phyloP scores from a whole-genome alignment of 1,140 invertebrate species.

The Contarinia nasturtii region DNA sequence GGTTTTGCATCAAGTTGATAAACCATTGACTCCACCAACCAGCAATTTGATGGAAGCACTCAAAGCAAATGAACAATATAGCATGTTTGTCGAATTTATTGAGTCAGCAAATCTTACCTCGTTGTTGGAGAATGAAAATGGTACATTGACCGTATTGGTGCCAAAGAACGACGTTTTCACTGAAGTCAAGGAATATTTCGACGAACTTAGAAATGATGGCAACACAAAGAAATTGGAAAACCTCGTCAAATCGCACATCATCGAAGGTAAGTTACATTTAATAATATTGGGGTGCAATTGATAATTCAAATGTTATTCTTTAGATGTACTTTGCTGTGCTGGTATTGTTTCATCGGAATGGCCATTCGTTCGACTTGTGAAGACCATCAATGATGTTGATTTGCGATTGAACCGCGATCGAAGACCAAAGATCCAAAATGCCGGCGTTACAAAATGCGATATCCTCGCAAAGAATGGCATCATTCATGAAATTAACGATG shows the following conservation, averaged over 20 bases:
- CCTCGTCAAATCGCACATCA: conserved; percentile 19
- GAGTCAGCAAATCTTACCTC: conserved; percentile 18
- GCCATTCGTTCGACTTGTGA: conserved; percentile 30
- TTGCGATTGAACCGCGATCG: conserved; percentile 27
- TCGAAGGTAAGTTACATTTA: conserved; percentile 8
- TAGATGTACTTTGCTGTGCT: conserved; percentile 36
- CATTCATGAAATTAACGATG: conserved; percentile 34
- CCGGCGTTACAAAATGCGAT: conserved; percentile 34
- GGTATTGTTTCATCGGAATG: conserved; percentile 31
- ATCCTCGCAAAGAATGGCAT: conserved; percentile 36
- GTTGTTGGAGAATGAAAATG: conserved; percentile 13
- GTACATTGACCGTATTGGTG: conserved; percentile 33
- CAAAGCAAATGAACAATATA: conserved; percentile 20
- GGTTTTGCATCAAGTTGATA: conserved; percentile 36
- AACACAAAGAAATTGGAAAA: conserved; percentile 9
- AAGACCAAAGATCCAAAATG: conserved; percentile 30
- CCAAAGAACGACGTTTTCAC: conserved; percentile 43
- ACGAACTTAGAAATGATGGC: conserved; percentile 7
- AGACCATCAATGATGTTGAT: conserved; percentile 24
- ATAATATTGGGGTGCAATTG: not conserved
- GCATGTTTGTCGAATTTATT: conserved; percentile 19
- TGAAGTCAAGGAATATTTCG: conserved; percentile 21
- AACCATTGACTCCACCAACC: conserved; percentile 29
- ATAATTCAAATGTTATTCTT: not conserved
- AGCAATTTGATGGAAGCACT: conserved; percentile 16